Evolutionary conservation across 2,888 invertebrate species (phyloP).

Genomic region (Fragum sueziense): DNA sequence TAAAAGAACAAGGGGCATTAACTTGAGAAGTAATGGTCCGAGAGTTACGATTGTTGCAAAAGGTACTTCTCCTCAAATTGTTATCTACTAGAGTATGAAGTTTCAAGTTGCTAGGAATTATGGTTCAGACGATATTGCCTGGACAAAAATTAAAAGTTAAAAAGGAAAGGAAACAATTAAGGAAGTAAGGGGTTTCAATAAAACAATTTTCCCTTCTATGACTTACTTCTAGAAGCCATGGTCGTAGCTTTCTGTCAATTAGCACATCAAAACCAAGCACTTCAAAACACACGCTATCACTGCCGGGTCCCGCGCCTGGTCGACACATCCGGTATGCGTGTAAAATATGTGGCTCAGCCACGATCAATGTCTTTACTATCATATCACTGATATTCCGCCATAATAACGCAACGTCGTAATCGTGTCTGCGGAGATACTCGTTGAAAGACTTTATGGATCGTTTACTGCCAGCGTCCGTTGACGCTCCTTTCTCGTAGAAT

Average conservation of each 20-base stretch:
- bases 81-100: too few species aligned
- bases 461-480: constrained; percentile 80
- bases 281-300: constrained; percentile 82
- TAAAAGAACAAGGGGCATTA: too few species aligned
- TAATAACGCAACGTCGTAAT: constrained; percentile 78
- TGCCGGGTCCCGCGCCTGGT: constrained; percentile 78
- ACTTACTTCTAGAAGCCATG: constrained; percentile 82
- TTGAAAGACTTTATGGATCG: constrained; percentile 80
- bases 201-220: too few species aligned
- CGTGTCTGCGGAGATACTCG: constrained; percentile 79
- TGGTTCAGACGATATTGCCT: too few species aligned
- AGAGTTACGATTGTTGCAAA: too few species aligned
- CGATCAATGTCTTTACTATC: constrained; percentile 80
- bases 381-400: constrained; percentile 82
- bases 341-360: constrained; percentile 81
- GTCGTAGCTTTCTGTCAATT: constrained; percentile 80
- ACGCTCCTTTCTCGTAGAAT: constrained; percentile 78
- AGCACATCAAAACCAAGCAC: constrained; percentile 82
- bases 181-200: too few species aligned
- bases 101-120: too few species aligned
- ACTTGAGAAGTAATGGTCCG: too few species aligned
- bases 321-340: constrained; percentile 82
- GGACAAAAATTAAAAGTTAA: too few species aligned
- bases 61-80: too few species aligned
- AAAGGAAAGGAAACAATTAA: too few species aligned